A percentile compares a stretch with the other conserved stretches of the same genome.
These are phyloP conservation scores for Hemiscyllium ocellatum DNA, from an alignment of 2,113 vertebrate species.

Conservation along the genomic window DNA sequence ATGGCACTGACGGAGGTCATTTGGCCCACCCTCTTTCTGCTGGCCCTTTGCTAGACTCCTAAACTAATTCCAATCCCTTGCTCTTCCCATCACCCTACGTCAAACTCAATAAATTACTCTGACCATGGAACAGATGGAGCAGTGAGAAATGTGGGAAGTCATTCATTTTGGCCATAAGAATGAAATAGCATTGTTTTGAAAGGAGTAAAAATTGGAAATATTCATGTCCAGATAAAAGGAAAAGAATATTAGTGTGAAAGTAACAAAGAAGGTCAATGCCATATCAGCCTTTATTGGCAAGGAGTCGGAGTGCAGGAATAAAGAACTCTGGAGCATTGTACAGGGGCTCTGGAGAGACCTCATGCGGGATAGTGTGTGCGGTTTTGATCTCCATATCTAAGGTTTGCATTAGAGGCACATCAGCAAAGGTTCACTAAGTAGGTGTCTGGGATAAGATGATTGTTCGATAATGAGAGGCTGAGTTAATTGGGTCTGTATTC, in stretches of 20 bases:
- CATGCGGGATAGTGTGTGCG: no score
- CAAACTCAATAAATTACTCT: background rate
- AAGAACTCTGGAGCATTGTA: background rate
- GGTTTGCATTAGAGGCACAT: background rate
- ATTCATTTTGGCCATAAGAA: background rate
- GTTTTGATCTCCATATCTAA: background rate
- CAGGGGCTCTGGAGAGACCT: background rate
- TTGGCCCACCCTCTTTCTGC: background rate
- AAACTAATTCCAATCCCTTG: background rate
- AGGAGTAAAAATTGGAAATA: background rate
- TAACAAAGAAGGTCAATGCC: background rate
- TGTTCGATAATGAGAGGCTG: background rate
- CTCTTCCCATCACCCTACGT: background rate
- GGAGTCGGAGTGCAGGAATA: background rate
- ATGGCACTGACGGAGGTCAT: background rate
- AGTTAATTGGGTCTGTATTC: background rate
- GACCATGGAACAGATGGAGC: background rate
- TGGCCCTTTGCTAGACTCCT: background rate
- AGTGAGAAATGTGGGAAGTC: background rate
- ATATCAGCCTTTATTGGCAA: background rate
- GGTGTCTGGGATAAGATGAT: background rate
- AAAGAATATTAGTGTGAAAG: background rate
- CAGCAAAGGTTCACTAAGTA: background rate
- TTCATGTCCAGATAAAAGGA: background rate
- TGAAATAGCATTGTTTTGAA: background rate